phyloP scores from a whole-genome alignment of 2,888 invertebrate genomes.

The Cephus pygmeus region DNA sequence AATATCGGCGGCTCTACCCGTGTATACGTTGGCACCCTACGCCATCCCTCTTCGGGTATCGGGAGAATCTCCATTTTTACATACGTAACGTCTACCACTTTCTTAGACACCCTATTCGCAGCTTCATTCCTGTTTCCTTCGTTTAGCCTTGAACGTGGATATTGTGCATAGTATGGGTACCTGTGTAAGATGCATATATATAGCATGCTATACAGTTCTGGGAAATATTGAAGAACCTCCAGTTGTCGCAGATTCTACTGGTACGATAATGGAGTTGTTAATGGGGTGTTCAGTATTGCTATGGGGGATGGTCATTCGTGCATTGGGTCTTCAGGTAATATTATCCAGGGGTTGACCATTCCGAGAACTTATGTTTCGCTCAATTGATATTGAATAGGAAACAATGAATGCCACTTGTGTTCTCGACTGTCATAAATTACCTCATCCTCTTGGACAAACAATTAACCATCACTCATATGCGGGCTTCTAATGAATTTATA shows the following conservation, averaged over 20 bases:
- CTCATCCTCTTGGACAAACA: constrained; percentile 4
- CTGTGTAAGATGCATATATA: not conserved
- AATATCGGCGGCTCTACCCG: constrained; percentile 49
- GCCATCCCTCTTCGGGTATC: constrained; percentile 32
- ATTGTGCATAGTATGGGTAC: not conserved
- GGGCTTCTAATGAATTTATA: constrained; percentile 42
- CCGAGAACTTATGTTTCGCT: not conserved
- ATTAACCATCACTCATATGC: constrained; percentile 24
- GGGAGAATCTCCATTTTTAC: constrained; percentile 34
- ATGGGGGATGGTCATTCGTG: not conserved
- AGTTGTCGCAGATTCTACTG: not conserved
- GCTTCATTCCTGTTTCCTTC: constrained; percentile 4
- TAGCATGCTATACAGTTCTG: not conserved
- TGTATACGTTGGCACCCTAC: constrained; percentile 30
- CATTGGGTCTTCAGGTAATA: not conserved
- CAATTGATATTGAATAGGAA: not conserved
- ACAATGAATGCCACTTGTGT: not conserved
- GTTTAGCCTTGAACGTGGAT: not conserved
- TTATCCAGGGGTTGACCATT: not conserved
- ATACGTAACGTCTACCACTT: constrained; percentile 18
- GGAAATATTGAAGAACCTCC: not conserved
- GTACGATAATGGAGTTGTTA: not conserved
- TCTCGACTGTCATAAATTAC: not conserved
- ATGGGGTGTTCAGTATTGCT: not conserved
- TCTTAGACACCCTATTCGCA: constrained; percentile 6